Percentiles rank a stretch among this genome's conserved stretches.
Evolutionary conservation across 2,888 invertebrate genomes (phyloP).

Genomic region (Macrosoma leucophasiata): DNA sequence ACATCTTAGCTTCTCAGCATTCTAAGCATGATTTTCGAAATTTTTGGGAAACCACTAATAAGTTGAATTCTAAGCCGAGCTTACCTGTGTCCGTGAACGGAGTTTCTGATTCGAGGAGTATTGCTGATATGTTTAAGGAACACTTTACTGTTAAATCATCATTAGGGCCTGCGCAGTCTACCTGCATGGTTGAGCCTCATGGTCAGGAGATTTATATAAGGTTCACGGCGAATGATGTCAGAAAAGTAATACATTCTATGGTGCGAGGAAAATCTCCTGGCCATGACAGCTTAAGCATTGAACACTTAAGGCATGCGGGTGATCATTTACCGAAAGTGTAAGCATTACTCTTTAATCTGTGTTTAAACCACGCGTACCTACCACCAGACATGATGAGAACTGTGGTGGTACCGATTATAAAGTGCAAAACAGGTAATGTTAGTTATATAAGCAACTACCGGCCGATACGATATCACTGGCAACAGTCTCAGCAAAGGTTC

Average conservation of each 20-base stretch:
- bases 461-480: constrained; percentile 17
- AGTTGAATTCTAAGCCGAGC: background rate
- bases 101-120: background rate
- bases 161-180: background rate
- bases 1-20: background rate
- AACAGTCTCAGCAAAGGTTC: background rate
- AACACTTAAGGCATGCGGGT: background rate
- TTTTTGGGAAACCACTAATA: background rate
- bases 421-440: background rate
- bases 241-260: background rate
- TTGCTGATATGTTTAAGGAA: background rate
- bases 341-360: background rate
- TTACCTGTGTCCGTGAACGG: background rate
- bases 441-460: constrained; percentile 21
- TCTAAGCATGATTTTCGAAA: background rate
- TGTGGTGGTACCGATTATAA: background rate
- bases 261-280: background rate
- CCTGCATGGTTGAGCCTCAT: background rate
- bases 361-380: constrained; percentile 4
- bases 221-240: background rate
- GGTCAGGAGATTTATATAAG: background rate
- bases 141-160: background rate
- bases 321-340: background rate
- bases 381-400: constrained; percentile 9
- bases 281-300: background rate